Conservation (phyloP, 2,113 vertebrate species). For the Coturnix japonica region DNA sequence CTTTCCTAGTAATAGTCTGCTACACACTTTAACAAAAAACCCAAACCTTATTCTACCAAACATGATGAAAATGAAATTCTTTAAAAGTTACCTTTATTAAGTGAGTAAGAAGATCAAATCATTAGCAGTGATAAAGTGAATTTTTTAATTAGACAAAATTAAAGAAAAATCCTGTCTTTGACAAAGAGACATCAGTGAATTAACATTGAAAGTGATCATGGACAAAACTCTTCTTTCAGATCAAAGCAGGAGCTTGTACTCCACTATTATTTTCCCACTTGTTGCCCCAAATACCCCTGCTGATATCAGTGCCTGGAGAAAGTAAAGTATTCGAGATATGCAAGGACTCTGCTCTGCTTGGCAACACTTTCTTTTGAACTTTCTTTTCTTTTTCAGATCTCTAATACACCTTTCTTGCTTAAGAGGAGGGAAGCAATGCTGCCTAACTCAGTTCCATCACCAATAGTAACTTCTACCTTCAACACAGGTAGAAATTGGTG, state of each 20-base stretch:
- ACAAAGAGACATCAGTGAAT: background rate
- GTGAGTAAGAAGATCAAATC: background rate
- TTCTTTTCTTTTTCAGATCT: background rate
- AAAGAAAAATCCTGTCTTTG: background rate
- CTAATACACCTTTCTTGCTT: accelerated
- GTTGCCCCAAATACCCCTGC: background rate
- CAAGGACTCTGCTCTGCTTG: background rate
- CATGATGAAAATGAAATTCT: background rate
- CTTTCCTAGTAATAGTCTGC: background rate
- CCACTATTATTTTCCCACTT: background rate
- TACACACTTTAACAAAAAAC: background rate
- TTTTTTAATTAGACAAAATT: background rate
- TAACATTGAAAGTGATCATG: background rate
- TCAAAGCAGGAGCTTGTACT: background rate
- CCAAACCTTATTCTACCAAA: background rate
- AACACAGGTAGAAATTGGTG: background rate
- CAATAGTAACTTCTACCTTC: accelerated
- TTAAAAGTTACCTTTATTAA: background rate
- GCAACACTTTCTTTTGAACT: background rate
- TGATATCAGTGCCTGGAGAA: accelerated
- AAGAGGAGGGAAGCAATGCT: background rate
- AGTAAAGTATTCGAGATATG: background rate
- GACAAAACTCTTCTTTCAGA: background rate
- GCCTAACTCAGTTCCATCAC: background rate
- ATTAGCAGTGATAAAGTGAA: background rate